A percentile compares a stretch with the other conserved stretches of the same genome.
Conservation (phyloP, 1,140 invertebrate genomes). For the Druon quercuslanigerum region DNA sequence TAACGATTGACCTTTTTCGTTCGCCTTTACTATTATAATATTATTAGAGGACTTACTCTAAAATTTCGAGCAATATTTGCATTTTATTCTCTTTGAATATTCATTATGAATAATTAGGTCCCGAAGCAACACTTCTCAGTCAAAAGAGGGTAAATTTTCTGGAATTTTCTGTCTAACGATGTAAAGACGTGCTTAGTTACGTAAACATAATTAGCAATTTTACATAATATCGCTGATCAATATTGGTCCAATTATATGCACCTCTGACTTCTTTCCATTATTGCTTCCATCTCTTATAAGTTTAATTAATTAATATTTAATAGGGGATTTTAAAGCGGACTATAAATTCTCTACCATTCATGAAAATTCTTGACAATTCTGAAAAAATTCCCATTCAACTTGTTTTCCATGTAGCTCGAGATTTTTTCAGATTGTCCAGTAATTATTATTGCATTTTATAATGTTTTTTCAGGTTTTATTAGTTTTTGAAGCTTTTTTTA, state of each 20-base stretch:
- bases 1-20: background rate
- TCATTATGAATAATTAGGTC: conserved; percentile 20
- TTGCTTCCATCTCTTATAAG: background rate
- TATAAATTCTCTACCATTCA: too few species aligned
- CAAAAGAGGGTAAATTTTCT: background rate
- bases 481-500: too few species aligned
- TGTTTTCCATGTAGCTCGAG: too few species aligned
- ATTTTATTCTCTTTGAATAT: conserved; percentile 22
- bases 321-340: background rate
- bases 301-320: background rate
- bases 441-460: too few species aligned
- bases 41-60: background rate
- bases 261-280: too few species aligned
- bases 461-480: too few species aligned
- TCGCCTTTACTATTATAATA: too few species aligned
- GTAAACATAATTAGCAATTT: background rate
- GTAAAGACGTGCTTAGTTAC: background rate
- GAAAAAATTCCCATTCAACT: too few species aligned
- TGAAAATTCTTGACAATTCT: too few species aligned
- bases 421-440: too few species aligned
- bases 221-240: too few species aligned
- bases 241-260: too few species aligned
- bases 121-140: background rate
- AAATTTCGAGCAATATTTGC: conserved; percentile 3
- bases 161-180: background rate